Conservation (phyloP, 2,888 invertebrate genomes). For the Oligia strigilis region DNA sequence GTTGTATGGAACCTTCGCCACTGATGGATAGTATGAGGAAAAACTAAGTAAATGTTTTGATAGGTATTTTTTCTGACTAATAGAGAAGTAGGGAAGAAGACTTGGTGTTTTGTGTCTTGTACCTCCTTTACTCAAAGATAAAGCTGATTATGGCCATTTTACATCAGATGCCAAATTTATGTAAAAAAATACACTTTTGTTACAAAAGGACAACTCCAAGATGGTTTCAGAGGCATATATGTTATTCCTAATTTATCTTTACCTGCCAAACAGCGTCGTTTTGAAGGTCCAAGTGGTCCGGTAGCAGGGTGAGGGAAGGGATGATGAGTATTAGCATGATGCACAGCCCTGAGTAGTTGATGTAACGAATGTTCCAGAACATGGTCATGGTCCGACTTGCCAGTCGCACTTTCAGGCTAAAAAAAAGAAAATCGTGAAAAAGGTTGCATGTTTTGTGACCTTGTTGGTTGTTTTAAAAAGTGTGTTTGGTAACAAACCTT, state of each 20-base stretch:
- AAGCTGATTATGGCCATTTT: background rate
- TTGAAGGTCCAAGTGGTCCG: slow-evolving; percentile 97
- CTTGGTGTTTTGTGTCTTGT: background rate
- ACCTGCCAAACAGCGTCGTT: slow-evolving; percentile 96
- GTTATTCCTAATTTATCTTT: background rate
- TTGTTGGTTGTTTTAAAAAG: slow-evolving; percentile 46
- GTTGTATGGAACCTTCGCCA: no score
- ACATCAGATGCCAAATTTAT: background rate
- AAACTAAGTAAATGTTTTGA: background rate
- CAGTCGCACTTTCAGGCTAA: slow-evolving; percentile 77
- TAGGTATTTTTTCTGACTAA: background rate
- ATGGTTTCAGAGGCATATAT: background rate
- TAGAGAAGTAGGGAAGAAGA: background rate
- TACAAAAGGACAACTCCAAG: background rate
- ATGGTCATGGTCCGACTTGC: slow-evolving; percentile 96
- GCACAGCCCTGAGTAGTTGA: slow-evolving; percentile 97
- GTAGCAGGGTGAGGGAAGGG: slow-evolving; percentile 99
- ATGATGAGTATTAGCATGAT: slow-evolving; percentile 97
- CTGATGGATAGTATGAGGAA: background rate
- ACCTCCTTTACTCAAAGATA: background rate
- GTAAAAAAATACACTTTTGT: background rate
- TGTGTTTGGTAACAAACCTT: slow-evolving; percentile 75
- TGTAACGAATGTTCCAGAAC: slow-evolving; percentile 99
- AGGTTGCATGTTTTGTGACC: background rate
- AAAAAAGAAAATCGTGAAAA: slow-evolving; percentile 10